Base-by-base conservation (phyloP, 2,888 invertebrate genomes). In the Apamea anceps region DNA sequence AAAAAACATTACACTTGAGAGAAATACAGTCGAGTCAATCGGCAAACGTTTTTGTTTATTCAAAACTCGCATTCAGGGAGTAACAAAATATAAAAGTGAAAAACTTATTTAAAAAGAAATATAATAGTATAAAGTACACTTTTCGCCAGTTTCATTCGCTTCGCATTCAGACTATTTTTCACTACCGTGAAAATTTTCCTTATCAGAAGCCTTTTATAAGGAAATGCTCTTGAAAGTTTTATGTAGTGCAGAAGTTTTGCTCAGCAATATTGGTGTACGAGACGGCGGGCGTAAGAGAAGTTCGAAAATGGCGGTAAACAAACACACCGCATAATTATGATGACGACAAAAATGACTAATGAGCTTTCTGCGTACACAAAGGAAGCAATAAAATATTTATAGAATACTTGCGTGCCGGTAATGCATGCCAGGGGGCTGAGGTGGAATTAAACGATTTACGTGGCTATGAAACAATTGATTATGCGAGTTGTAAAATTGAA, bases 361-460 rank as follows among this genome's bases (percentile, higher is more conserved):
- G 88, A 89, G 87, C 79, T 90, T 88, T 87, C 85, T 84, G 83
- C 76, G 82, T 85, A 87, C 82, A 89, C 88, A 88, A 88, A 91
- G 89, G 90, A 91, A 91, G 85, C 84, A 70, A 88, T 91, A 86
- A 90, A 91, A 91, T 91, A 91, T 91, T 91, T 91, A 91, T 91
- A 87, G 88, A 86, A 89, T 85, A 83, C 84, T 91, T 80, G 89
- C 90, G 90, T 90, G 89, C 84, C 76, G 80, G 77, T 83, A 81
- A 83, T 85, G 83, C 80, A 85, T 82, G 82, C 63, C 68, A 67
- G 72, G 80, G 83, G 84, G 48, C 65, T 62, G 80, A 71, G 72
- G 81, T 79, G 60, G 79, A 82, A 85, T 83, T 84, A 67, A 81
- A 84, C 72, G 81, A 80, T 82, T 87, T 80, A 84, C 71, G 68